Evolutionary conservation across 2,797 vertebrate genomes (phyloP).

Genomic region (Varecia variegata): DNA sequence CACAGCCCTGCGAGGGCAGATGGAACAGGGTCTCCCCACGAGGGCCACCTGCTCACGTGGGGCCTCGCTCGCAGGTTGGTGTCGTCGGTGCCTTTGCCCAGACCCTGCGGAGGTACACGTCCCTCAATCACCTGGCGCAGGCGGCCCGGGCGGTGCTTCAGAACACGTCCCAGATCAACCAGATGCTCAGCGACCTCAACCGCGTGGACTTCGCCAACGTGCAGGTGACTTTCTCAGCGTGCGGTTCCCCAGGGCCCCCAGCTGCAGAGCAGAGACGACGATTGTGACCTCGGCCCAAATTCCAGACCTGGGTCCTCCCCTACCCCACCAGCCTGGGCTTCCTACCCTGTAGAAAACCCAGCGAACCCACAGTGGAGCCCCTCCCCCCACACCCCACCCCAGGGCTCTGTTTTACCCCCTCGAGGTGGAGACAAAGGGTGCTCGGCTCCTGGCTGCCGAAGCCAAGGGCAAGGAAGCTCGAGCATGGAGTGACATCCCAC

Average conservation of each 20-base stretch:
- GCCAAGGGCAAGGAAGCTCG: accelerated
- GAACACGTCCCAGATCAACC: conserved; percentile 99
- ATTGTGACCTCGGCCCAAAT: accelerated
- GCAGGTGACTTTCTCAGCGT: conserved; percentile 86
- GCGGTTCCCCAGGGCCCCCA: accelerated
- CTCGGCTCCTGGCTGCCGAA: no score
- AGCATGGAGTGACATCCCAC: accelerated
- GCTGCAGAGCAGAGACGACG: accelerated
- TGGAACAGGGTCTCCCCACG: not conserved
- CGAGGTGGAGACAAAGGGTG: not conserved
- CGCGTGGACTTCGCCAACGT: conserved; percentile 98
- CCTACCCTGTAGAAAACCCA: not conserved
- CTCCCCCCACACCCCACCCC: not conserved
- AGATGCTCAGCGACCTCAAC: conserved; percentile 99
- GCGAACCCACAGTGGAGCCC: not conserved
- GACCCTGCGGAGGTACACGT: conserved; percentile 96
- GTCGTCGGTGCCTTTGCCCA: conserved; percentile 98
- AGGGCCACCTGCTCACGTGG: not conserved
- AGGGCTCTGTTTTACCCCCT: not conserved
- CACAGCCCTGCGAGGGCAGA: not conserved
- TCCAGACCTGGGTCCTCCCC: not conserved
- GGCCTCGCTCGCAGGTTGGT: conserved; percentile 86
- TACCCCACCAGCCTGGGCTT: no score
- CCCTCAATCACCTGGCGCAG: conserved; percentile 97
- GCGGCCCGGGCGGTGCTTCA: conserved; percentile 96